Evolutionary conservation across 23 tunicate genomes (phyloP).

Genomic region (Clavelina lepadiformis): DNA sequence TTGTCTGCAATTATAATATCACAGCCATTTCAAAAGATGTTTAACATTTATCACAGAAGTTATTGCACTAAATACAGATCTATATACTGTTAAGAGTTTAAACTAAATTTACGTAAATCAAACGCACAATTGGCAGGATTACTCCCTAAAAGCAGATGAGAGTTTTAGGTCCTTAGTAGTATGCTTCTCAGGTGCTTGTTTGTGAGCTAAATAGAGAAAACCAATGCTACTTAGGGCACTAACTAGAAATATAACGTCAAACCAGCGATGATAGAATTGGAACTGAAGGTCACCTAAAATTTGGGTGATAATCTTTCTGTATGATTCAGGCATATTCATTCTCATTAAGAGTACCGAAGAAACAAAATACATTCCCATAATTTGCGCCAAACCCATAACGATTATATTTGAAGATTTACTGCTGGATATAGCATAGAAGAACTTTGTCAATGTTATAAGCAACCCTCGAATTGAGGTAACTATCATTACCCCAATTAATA

Average conservation of each 20-base stretch:
- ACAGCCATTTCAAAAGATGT: no score
- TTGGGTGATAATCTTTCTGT: constrained; percentile 84
- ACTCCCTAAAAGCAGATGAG: constrained; percentile 60
- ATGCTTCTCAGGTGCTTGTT: constrained; percentile 98
- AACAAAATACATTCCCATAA: constrained; percentile 99
- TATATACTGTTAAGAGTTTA: no score
- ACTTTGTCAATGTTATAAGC: constrained; percentile 89
- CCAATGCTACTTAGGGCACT: constrained; percentile 92
- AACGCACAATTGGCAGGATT: neutral
- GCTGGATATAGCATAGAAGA: constrained; percentile 96
- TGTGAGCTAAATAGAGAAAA: constrained; percentile 92
- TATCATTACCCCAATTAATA: constrained; percentile 88
- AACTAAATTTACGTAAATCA: no score
- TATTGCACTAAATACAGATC: no score
- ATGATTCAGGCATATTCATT: constrained; percentile 97
- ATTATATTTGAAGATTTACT: constrained; percentile 93
- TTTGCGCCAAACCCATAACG: constrained; percentile 94
- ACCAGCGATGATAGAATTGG: constrained; percentile 97
- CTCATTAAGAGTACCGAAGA: constrained; percentile 92
- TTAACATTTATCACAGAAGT: no score
- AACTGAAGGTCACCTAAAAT: constrained; percentile 95
- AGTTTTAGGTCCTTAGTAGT: constrained; percentile 60
- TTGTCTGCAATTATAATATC: no score
- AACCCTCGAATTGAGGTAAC: constrained; percentile 95
- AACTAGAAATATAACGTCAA: constrained; percentile 90